Evolutionary conservation across 1,140 invertebrate genomes (phyloP).

Genomic region (Cheumatopsyche charites): DNA sequence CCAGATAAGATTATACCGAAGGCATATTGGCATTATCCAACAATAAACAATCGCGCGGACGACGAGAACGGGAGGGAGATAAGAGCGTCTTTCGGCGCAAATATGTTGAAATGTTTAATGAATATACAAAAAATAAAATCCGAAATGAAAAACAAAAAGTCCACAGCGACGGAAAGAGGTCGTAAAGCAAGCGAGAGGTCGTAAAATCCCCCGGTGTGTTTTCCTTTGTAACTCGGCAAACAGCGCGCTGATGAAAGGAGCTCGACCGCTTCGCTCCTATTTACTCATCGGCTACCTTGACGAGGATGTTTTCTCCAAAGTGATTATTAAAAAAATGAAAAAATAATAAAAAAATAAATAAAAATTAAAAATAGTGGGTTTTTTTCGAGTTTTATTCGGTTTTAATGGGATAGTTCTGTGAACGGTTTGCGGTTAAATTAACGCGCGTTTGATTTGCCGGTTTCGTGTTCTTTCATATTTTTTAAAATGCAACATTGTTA

Average conservation of each 20-base stretch:
- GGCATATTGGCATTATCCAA: constrained; percentile 20
- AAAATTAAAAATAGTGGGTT: no score
- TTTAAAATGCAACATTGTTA: no score
- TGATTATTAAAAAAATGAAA: no score
- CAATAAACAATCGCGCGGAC: constrained; percentile 30
- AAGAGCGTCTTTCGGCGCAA: constrained; percentile 29
- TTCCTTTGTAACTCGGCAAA: constrained; percentile 34
- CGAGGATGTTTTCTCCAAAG: neutral
- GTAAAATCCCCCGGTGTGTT: constrained; percentile 41
- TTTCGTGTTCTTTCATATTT: no score
- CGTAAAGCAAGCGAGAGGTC: constrained; percentile 35
- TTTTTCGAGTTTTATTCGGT: no score
- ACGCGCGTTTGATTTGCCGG: no score
- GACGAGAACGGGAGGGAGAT: constrained; percentile 25
- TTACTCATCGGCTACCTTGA: constrained; percentile 9
- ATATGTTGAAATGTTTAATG: constrained; percentile 38
- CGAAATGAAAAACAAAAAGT: neutral
- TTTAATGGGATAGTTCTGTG: no score
- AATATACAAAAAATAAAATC: constrained; percentile 26
- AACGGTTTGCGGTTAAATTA: no score
- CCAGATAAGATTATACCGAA: neutral
- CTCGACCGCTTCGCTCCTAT: constrained; percentile 1
- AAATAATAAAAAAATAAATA: no score
- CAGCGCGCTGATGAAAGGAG: constrained; percentile 31
- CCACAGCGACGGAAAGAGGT: constrained; percentile 21